Conservation (phyloP, 2,888 invertebrate genomes). For the Falcaria lacertinaria region DNA sequence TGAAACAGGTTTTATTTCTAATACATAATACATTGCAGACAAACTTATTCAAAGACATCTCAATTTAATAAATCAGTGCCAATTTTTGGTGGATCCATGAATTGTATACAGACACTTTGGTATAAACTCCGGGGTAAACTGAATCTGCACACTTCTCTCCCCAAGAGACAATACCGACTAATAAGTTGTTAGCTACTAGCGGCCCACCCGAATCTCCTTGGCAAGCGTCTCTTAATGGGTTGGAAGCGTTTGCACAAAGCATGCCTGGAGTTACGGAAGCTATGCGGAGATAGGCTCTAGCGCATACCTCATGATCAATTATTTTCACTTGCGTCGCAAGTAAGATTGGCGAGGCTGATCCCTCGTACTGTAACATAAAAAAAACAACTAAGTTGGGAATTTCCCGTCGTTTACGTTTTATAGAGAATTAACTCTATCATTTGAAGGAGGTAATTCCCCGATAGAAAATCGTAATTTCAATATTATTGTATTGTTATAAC, state of each 20-base stretch:
- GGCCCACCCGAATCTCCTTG: constrained; percentile 83
- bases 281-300: constrained; percentile 49
- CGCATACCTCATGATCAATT: constrained; percentile 54
- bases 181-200: constrained; percentile 57
- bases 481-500: too few species aligned
- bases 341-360: constrained; percentile 45
- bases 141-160: constrained; percentile 77
- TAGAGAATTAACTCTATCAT: too few species aligned
- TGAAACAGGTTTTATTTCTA: neutral
- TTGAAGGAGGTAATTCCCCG: too few species aligned
- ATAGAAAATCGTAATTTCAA: too few species aligned
- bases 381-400: neutral
- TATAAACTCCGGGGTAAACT: constrained; percentile 78
- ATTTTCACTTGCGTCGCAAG: constrained; percentile 58
- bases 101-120: constrained; percentile 62
- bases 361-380: constrained; percentile 48
- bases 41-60: too few species aligned
- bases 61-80: constrained; percentile 4
- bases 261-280: constrained; percentile 53
- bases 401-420: too few species aligned
- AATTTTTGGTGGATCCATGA: constrained; percentile 46
- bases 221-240: constrained; percentile 64
- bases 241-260: constrained; percentile 58
- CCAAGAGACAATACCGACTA: constrained; percentile 79
- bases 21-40: too few species aligned